Conservation (phyloP, 1,140 invertebrate genomes). For the Plodia interpunctella region DNA sequence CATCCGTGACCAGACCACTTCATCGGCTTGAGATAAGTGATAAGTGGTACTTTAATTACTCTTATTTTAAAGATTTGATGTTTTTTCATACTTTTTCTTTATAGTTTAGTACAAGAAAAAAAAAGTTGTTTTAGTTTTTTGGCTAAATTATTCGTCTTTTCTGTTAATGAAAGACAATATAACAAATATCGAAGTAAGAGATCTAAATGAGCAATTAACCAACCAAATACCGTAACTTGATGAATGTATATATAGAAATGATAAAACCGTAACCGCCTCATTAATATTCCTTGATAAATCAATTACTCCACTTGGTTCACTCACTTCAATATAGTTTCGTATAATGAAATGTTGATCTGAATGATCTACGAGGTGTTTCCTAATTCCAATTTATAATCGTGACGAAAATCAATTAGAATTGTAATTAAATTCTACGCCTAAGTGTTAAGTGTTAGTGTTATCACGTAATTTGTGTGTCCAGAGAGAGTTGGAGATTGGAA, state of each 20-base stretch:
- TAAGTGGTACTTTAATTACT: too few species aligned
- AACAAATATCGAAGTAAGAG: too few species aligned
- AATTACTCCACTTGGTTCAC: neutral
- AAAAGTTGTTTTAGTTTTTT: too few species aligned
- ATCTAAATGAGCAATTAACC: too few species aligned
- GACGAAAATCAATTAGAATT: neutral
- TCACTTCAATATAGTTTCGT: neutral
- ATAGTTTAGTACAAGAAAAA: too few species aligned
- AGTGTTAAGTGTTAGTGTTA: neutral
- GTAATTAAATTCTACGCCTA: neutral
- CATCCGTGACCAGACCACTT: neutral
- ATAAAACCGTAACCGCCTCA: too few species aligned
- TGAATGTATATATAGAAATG: too few species aligned
- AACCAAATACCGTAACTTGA: too few species aligned
- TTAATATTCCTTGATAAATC: neutral
- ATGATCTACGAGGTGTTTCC: neutral
- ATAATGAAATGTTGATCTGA: neutral
- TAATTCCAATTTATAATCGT: neutral
- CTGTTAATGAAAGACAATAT: too few species aligned
- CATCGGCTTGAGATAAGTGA: neutral
- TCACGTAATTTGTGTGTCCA: neutral
- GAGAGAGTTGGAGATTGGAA: conserved; percentile 1
- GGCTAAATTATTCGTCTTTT: too few species aligned
- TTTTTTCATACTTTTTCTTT: too few species aligned
- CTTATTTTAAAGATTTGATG: too few species aligned